Evolutionary conservation across 2,113 vertebrate species (phyloP).

Genomic region (Nesospiza acunhae): DNA sequence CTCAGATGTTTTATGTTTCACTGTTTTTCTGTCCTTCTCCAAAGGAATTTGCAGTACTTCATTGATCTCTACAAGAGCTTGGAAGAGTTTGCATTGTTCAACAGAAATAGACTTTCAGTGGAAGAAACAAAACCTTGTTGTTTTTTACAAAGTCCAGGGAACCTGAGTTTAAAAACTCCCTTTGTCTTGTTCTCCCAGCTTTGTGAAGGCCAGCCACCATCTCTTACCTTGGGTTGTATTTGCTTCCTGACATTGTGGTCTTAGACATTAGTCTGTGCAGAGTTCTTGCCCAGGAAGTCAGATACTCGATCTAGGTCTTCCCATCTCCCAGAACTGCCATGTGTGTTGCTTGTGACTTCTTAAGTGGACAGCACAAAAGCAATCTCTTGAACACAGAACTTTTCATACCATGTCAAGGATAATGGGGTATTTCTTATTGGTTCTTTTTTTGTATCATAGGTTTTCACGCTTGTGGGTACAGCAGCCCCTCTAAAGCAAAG

Average conservation of each 20-base stretch:
- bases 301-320: background rate
- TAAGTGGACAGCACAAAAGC: background rate
- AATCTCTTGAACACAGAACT: background rate
- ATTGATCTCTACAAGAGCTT: background rate
- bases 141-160: background rate
- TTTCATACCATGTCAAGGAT: rapidly evolving
- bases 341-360: background rate
- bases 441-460: background rate
- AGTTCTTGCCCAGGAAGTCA: background rate
- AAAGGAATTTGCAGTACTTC: background rate
- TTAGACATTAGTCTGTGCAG: background rate
- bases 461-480: background rate
- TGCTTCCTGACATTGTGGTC: background rate
- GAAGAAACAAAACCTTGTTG: background rate
- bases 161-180: background rate
- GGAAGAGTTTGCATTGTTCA: background rate
- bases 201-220: background rate
- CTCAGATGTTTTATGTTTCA: background rate
- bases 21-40: background rate
- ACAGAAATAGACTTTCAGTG: background rate
- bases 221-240: background rate
- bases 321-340: background rate
- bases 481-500: background rate
- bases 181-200: background rate
- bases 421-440: background rate